phyloP scores from a whole-genome alignment of 2,797 vertebrate genomes.

The Mustela erminea region DNA sequence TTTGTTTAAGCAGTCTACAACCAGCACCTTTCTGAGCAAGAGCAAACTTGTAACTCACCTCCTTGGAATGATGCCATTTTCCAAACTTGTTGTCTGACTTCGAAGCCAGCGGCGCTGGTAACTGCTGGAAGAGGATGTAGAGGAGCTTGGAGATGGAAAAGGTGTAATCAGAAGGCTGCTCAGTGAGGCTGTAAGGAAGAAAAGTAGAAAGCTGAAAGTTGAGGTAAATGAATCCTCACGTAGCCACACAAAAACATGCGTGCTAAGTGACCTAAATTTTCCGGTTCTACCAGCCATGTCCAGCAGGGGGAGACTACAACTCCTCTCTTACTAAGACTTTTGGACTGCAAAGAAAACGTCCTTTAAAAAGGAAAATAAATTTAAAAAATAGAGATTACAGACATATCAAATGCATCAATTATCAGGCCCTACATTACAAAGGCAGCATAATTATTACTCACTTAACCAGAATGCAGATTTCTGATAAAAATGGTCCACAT shows the following conservation, averaged over 20 bases:
- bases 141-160: constrained; percentile 92
- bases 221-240: background rate
- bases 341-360: background rate
- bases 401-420: background rate
- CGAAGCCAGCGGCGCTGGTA: constrained; percentile 93
- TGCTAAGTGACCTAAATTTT: background rate
- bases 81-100: constrained; percentile 93
- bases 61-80: constrained; percentile 91
- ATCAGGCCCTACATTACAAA: background rate
- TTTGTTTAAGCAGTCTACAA: background rate
- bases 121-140: constrained; percentile 92
- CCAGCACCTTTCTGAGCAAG: background rate
- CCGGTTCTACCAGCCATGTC: constrained; percentile 21
- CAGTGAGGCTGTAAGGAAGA: constrained; percentile 89
- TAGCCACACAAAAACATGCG: background rate
- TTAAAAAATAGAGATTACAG: background rate
- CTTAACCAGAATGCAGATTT: background rate
- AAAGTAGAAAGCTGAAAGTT: background rate
- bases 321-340: background rate
- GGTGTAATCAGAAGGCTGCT: constrained; percentile 93
- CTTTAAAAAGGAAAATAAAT: background rate
- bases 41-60: constrained; percentile 86
- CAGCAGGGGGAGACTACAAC: constrained; percentile 71
- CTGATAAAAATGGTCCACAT: background rate
- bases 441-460: background rate